Evolutionary conservation across 1,140 invertebrate species (phyloP).

Genomic region (Panagrolaimus sp.): DNA sequence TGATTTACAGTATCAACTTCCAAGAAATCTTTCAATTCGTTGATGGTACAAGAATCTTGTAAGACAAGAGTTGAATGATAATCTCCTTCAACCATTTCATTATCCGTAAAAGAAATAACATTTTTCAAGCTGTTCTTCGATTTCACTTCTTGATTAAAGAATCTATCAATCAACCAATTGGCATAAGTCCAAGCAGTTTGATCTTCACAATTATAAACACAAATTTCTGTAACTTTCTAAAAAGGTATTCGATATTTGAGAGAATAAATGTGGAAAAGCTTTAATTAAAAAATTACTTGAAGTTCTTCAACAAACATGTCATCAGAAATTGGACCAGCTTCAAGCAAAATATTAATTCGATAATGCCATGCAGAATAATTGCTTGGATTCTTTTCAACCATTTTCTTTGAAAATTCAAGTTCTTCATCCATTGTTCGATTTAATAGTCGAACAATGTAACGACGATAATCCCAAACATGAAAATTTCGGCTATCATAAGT

Average conservation of each 20-base stretch:
- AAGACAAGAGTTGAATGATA: constrained; percentile 10
- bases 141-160: constrained; percentile 21
- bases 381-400: constrained; percentile 30
- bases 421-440: constrained; percentile 33
- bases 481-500: constrained; percentile 43
- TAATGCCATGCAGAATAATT: constrained; percentile 44
- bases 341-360: constrained; percentile 23
- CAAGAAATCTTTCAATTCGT: not conserved
- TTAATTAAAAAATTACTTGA: constrained; percentile 25
- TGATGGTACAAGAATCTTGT: not conserved
- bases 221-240: constrained; percentile 38
- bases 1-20: not conserved
- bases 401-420: constrained; percentile 32
- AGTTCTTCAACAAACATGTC: constrained; percentile 38
- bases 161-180: constrained; percentile 32
- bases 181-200: constrained; percentile 49
- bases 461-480: constrained; percentile 48
- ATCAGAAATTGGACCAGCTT: not conserved
- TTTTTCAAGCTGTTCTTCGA: constrained; percentile 28
- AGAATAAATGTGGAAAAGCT: constrained; percentile 16
- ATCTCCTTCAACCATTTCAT: not conserved
- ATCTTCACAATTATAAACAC: constrained; percentile 41
- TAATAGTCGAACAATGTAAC: constrained; percentile 40
- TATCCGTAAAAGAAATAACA: constrained; percentile 20
- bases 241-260: constrained; percentile 17